These are phyloP conservation scores for Alosa alosa DNA, from an alignment of 2,113 vertebrate species.

Conservation along the genomic window DNA sequence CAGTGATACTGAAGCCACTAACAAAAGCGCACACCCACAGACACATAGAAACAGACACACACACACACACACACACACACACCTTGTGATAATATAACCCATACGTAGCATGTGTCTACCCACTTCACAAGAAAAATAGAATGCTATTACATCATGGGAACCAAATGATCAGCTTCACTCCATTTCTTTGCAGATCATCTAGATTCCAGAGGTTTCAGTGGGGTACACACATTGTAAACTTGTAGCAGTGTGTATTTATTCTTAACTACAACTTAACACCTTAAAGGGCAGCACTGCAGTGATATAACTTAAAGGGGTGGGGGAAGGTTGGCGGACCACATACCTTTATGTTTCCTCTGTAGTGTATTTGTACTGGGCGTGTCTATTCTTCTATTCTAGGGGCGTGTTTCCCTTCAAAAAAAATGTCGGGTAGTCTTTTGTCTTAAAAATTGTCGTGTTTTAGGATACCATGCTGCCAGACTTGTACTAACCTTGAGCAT, in stretches of 20 bases:
- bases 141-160: slow-evolving; percentile 8
- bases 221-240: slow-evolving; percentile 2
- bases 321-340: background rate
- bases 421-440: background rate
- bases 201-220: slow-evolving; percentile 9
- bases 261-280: background rate
- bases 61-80: slow-evolving; percentile 54
- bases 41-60: slow-evolving; percentile 48
- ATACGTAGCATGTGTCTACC: slow-evolving; percentile 13
- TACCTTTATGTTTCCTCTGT: background rate
- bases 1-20: slow-evolving; percentile 4
- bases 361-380: background rate
- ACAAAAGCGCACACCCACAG: slow-evolving; percentile 10
- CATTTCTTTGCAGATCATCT: background rate
- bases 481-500: background rate
- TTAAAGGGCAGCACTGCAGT: background rate
- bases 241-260: background rate
- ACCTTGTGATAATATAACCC: background rate
- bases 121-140: background rate
- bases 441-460: background rate
- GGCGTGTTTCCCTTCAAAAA: background rate
- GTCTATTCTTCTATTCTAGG: background rate
- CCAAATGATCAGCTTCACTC: slow-evolving; percentile 9
- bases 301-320: background rate
- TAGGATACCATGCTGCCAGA: background rate